phyloP scores from a whole-genome alignment of 1,140 invertebrate genomes.

The Vanessa tameamea region DNA sequence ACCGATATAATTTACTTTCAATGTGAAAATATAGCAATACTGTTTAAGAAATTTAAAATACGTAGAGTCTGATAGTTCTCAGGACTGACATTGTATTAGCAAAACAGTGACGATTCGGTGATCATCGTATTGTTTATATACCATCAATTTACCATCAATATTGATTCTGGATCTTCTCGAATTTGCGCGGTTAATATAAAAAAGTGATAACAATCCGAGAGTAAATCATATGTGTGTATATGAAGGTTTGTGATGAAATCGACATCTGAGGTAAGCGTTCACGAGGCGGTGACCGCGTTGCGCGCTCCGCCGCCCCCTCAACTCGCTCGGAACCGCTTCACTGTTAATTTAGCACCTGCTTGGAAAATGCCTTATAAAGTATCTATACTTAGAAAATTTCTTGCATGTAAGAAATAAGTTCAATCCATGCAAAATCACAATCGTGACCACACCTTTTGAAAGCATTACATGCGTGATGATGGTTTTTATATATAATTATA shows the following conservation, averaged over 20 bases:
- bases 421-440: neutral
- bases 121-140: no score
- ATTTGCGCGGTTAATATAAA: neutral
- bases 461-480: no score
- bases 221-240: neutral
- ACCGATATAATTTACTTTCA: no score
- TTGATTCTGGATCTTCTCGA: no score
- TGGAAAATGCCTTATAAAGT: neutral
- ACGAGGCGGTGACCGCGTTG: constrained; percentile 35
- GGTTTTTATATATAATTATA: no score
- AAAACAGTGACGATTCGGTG: no score
- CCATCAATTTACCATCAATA: no score
- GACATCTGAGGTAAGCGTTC: constrained; percentile 19
- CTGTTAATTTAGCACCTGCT: constrained; percentile 27
- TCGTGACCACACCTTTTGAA: no score
- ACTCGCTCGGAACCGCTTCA: constrained; percentile 40
- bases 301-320: constrained; percentile 34
- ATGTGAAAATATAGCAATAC: no score
- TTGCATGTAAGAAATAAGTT: neutral
- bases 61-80: no score
- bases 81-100: no score
- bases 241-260: constrained; percentile 19
- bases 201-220: neutral
- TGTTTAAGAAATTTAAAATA: no score
- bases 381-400: neutral